Evolutionary conservation across 2,888 invertebrate genomes (phyloP).

Genomic region (Tetragonula carbonaria): DNA sequence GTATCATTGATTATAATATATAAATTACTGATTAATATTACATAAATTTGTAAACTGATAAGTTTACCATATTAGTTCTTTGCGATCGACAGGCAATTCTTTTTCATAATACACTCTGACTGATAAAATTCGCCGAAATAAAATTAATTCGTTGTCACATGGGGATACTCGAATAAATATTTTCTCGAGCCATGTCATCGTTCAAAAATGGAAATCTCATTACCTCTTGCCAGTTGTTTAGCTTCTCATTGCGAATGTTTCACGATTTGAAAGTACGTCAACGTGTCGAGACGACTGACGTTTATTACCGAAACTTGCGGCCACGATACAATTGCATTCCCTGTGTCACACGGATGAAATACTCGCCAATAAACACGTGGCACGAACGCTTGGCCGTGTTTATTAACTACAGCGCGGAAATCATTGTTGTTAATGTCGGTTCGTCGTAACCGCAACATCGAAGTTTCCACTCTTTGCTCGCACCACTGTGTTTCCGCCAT

Average conservation of each 20-base stretch:
- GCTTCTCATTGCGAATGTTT: not conserved
- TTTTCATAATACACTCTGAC: too few relatives aligned
- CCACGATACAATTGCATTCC: constrained; percentile 37
- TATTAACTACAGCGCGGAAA: constrained; percentile 20
- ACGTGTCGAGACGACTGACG: constrained; percentile 14
- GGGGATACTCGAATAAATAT: too few relatives aligned
- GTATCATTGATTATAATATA: too few relatives aligned
- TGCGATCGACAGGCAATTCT: too few relatives aligned
- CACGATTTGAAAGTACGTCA: not conserved
- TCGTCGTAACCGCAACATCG: constrained; percentile 7
- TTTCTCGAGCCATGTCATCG: too few relatives aligned
- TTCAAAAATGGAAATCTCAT: too few relatives aligned
- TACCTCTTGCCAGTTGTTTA: not conserved
- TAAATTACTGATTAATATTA: too few relatives aligned
- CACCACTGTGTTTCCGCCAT: constrained; percentile 1
- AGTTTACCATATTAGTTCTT: too few relatives aligned
- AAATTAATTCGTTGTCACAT: too few relatives aligned
- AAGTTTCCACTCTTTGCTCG: constrained; percentile 18
- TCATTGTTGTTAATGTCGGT: constrained; percentile 27
- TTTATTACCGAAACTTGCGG: constrained; percentile 42
- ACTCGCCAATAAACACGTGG: constrained; percentile 39
- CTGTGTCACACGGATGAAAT: constrained; percentile 30
- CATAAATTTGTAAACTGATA: too few relatives aligned
- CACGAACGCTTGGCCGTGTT: not conserved
- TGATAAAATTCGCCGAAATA: too few relatives aligned